Evolutionary conservation across 2,888 invertebrate species (phyloP), one percentile per base, ranked within the genome.

Genomic region (Limnephilus auricula): DNA sequence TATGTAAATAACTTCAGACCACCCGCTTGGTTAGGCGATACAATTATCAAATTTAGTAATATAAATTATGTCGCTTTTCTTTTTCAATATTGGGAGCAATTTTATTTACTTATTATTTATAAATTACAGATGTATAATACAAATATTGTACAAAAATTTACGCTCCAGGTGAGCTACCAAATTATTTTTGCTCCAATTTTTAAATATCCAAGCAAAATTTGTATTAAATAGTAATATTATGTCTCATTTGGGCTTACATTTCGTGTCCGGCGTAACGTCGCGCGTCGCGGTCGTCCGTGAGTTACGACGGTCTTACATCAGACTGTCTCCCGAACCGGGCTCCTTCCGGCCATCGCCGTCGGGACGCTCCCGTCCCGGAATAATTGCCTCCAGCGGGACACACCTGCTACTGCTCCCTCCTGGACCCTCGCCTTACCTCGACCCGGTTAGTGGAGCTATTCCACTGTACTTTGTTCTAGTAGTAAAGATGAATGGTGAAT

Each of bases 221-320:
- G 25, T 9, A 65, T n/a, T 4, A 65, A 4, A n/a, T 65, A 25
- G 65, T n/a, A n/a, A 6, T 9, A 25, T 65, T 65, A n/a, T 65
- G 5, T 25, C 65, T 65, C 65, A 65, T 65, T 65, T 65, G 65
- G 25, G 65, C 25, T 65, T 65, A 65, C 15, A 31, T 18, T 0
- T 80, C 80, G 30, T 80, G 80, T 80, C 80, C 80, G 80, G 80
- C 80, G 32, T 80, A 30, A 18, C 15, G 13, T 80, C 80, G 80
- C 32, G 40, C 10, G 12, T 40, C 10, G 12, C 12, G 15, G 45
- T 45, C 45, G 15, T 45, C 80, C 32, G 31, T 80, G 15, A 80
- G 80, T 80, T 80, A 32, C 32, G 32, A 32, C 80, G 80, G 31
- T 80, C 32, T 32, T 80, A 80, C 80, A 31, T 80, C 32, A 31